Conservation (phyloP, 2,888 invertebrate genomes). For the Ptilodon capucinus region DNA sequence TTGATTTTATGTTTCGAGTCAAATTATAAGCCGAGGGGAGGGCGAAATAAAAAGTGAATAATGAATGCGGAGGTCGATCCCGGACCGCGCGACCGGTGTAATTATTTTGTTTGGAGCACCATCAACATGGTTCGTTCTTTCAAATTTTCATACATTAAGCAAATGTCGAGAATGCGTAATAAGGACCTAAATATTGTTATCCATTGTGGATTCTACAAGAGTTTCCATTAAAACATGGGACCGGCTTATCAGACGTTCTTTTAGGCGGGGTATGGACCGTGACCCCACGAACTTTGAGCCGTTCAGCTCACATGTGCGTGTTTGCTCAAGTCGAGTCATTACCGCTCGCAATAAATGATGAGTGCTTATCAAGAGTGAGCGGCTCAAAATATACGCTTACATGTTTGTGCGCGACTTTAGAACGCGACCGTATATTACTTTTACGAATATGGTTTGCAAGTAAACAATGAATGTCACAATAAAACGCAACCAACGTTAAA, state of each 20-base stretch:
- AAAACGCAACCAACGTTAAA: conserved; percentile 9
- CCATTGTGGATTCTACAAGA: conserved; percentile 57
- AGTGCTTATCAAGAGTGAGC: not conserved
- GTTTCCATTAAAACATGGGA: conserved; percentile 63
- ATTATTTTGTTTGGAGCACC: conserved; percentile 82
- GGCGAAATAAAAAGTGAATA: conserved; percentile 81
- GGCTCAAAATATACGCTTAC: not conserved
- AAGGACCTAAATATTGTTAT: conserved; percentile 75
- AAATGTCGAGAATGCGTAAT: conserved; percentile 81
- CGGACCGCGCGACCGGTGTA: conserved; percentile 78
- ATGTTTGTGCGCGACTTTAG: not conserved
- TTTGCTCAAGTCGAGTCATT: not conserved
- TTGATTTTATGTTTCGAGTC: conserved; percentile 82
- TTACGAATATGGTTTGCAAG: conserved; percentile 15
- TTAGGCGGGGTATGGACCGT: conserved; percentile 3
- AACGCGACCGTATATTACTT: not conserved
- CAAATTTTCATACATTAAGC: conserved; percentile 81
- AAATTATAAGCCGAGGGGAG: conserved; percentile 80
- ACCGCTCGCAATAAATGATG: not conserved
- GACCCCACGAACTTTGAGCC: not conserved
- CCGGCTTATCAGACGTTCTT: conserved; percentile 58
- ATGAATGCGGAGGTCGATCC: conserved; percentile 78
- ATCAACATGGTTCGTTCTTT: conserved; percentile 81
- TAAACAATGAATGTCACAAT: conserved; percentile 18
- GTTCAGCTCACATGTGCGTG: not conserved